Conservation (phyloP, 1,140 invertebrate genomes). For the Chymomyza costata region DNA sequence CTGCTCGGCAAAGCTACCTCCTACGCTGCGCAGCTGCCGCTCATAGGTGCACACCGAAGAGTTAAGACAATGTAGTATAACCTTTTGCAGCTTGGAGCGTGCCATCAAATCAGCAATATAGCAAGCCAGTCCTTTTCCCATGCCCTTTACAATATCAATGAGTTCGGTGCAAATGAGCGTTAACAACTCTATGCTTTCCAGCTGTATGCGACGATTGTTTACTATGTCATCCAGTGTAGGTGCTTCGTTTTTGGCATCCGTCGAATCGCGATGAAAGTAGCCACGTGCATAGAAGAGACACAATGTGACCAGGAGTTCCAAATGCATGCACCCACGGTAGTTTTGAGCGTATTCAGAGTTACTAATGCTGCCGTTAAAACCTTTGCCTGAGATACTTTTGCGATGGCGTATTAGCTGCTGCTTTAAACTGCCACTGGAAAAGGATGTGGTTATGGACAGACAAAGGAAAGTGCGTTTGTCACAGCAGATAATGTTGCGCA, state of each 20-base stretch:
- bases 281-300: slow-evolving; percentile 88
- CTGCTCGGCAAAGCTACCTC: slow-evolving; percentile 85
- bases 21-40: slow-evolving; percentile 1
- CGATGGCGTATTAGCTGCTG: slow-evolving; percentile 84
- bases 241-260: slow-evolving; percentile 77
- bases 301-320: slow-evolving; percentile 87
- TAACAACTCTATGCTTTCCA: slow-evolving; percentile 86
- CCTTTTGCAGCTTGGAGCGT: slow-evolving; percentile 92
- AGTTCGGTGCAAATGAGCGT: slow-evolving; percentile 86
- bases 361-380: slow-evolving; percentile 83
- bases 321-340: slow-evolving; percentile 87
- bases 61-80: slow-evolving; percentile 89
- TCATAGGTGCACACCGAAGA: slow-evolving; percentile 82
- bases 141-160: slow-evolving; percentile 88
- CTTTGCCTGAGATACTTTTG: slow-evolving; percentile 87
- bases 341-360: slow-evolving; percentile 79
- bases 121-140: slow-evolving; percentile 86
- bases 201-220: slow-evolving; percentile 85
- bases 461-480: slow-evolving; percentile 86
- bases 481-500: slow-evolving; percentile 84
- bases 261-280: slow-evolving; percentile 83
- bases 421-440: slow-evolving; percentile 77
- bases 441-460: slow-evolving; percentile 82
- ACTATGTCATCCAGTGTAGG: slow-evolving; percentile 84
- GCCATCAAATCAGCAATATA: slow-evolving; percentile 89